Evolutionary conservation across 2,797 vertebrate species (phyloP), one percentile per base, ranked within the genome.

Genomic region (Tamandua tetradactyla): DNA sequence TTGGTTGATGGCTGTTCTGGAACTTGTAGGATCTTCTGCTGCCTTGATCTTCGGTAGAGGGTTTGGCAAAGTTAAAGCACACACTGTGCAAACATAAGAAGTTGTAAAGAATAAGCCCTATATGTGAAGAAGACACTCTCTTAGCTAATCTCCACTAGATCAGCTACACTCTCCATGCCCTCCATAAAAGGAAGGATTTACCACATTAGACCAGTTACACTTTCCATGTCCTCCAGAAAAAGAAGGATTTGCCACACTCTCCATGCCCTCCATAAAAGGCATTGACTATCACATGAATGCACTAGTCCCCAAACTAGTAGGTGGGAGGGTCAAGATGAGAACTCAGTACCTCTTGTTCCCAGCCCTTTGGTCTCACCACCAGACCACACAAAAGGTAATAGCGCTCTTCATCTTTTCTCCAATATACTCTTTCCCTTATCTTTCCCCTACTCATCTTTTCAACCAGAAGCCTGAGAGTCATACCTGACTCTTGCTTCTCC

Each of bases 141-240:
- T 74, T 55, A 55, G 52, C 52, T 55, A 35, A 72, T 7, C 42
- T 44, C 52, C 22, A 52, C 17, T 8, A 3, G 40, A 35, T 17
- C 1, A 1, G 7, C 5, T 0, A 11, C 17, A 52, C 49, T 17
- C 49, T 52, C 49, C 49, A 15, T 15, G 14, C 14, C 17, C 49
- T 52, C 13, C 49, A 14, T 17, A 17, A 52, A n/a, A n/a, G n/a
- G n/a, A 87, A 62, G 3, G 40, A 35, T 13, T 1, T 0, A 7
- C 5, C 0, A n/a, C 20, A 52, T 17, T 7, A 4, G 40, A 35
- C 17, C 1, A 1, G 7, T 4, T 0, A 11, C 17, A 18, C 49
- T 5, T 52, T 55, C 52, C 52, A 20, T 20, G 18, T 5, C 17
- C 52, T 55, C 18, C 52, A 18, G 5, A 55, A 55, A 47, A 55